Percentiles rank a stretch among this genome's conserved stretches.
Conservation (phyloP, 2,113 vertebrate genomes). For the Crotalus helleri region DNA sequence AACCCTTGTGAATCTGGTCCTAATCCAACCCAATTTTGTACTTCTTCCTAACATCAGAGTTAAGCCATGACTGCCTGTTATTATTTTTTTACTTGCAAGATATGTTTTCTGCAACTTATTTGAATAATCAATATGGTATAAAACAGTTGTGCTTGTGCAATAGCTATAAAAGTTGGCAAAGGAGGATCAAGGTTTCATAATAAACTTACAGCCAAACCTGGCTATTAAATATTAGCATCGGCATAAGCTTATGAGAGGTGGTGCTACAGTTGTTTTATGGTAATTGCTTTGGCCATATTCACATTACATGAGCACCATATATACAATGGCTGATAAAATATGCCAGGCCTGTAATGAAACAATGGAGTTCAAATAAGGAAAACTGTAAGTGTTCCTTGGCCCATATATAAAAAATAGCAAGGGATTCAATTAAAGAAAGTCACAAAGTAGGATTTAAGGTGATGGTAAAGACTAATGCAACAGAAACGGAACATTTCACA, state of each 20-base stretch:
- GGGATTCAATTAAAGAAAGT: neutral
- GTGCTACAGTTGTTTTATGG: constrained; percentile 6
- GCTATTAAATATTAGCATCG: neutral
- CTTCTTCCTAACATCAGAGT: neutral
- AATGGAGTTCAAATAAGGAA: neutral
- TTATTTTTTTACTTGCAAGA: neutral
- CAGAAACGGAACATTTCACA: neutral
- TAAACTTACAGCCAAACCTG: neutral
- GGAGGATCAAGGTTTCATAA: neutral
- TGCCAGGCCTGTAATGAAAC: neutral
- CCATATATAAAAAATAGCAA: neutral
- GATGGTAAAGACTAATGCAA: neutral
- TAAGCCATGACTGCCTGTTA: neutral
- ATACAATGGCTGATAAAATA: constrained; percentile 26
- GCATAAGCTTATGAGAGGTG: neutral
- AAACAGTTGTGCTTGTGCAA: neutral
- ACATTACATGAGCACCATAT: neutral
- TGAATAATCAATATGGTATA: neutral
- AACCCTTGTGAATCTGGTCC: neutral
- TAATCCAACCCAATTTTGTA: neutral
- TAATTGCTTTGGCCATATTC: constrained; percentile 27
- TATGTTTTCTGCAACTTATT: neutral
- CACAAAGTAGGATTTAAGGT: neutral
- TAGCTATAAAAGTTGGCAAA: neutral
- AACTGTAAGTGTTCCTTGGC: neutral